Evolutionary conservation across 2,113 vertebrate genomes (phyloP).

Genomic region (Junco hyemalis): DNA sequence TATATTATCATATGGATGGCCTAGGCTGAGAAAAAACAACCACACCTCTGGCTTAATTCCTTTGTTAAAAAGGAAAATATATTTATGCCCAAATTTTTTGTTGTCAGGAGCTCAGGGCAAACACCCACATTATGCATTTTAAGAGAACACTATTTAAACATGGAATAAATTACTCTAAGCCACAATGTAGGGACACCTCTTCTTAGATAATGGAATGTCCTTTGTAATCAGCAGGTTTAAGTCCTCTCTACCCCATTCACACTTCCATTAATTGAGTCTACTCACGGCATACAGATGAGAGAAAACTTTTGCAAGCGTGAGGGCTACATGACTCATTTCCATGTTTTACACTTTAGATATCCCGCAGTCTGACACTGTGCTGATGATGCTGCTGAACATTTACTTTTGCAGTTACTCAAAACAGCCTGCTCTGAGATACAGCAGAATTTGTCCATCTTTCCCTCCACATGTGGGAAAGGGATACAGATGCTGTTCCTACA

Average conservation of each 20-base stretch:
- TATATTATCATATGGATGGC: background rate
- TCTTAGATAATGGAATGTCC: constrained; percentile 37
- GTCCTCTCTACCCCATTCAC: background rate
- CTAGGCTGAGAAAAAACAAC: background rate
- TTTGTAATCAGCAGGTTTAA: constrained; percentile 31
- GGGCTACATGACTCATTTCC: background rate
- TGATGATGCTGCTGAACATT: background rate
- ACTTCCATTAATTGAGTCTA: background rate
- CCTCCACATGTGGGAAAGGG: background rate
- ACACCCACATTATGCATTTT: constrained; percentile 34
- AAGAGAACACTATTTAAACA: constrained; percentile 50
- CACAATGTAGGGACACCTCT: background rate
- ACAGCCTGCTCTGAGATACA: background rate
- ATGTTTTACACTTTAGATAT: background rate
- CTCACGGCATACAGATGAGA: background rate
- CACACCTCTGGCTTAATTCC: background rate
- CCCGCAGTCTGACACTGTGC: background rate
- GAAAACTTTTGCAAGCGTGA: background rate
- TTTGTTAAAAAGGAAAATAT: constrained; percentile 35
- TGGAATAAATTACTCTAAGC: constrained; percentile 52
- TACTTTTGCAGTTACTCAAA: background rate
- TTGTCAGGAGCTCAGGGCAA: constrained; percentile 64
- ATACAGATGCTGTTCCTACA: background rate
- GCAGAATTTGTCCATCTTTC: background rate
- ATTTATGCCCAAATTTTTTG: constrained; percentile 59